Evolutionary conservation across 1,140 invertebrate genomes (phyloP), one percentile per base, ranked within the genome.

Genomic region (Proctacanthus coquilletti): DNA sequence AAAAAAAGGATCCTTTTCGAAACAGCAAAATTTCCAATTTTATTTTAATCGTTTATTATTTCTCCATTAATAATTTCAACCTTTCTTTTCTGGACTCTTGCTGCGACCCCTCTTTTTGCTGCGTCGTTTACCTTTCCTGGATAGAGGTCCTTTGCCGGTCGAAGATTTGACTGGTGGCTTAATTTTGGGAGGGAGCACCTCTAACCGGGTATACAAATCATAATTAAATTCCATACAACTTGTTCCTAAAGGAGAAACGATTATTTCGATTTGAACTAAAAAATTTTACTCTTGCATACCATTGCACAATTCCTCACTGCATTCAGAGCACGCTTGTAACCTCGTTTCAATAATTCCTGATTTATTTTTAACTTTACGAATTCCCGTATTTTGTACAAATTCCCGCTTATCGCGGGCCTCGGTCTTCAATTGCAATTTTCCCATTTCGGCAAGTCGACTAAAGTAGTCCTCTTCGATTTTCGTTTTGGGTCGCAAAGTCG

Each of bases 401-500:
- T 71, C 71, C 19, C 75, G 63, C 38, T 75, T 72, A 38, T 84
- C 80, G 36, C 61, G 64, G 3, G 70, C 64, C 39, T 70, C 62
- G 0, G 80, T 83, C 58, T 72, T 76, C 5, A 76, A 52, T 50
- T 81, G 70, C 10, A 81, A 62, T 62, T 86, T 87, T 14, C 81
- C 77, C 52, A 88, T 65, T 61, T 85, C 82, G 3, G 87, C 75
- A 57, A 87, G 63, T 40, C 74, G 74, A 21, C 82, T 82, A 56
- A 87, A 91, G 63, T 83, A 83, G 48, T 89, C 84, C 62, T 91
- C 85, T 42, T 93, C 86, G 5, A 75, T 56, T 48, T 81, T 79
- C 3, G 70, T 71, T 51, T 85, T 85, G 0, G 87, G 86, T 46
- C 86, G 64, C 9, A 84, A 52, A 9, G 82, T 78, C 5, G 87